A percentile compares a stretch with the other conserved stretches of the same genome.
Evolutionary conservation across 2,797 vertebrate species (phyloP).

Genomic region (Heteromormyrus szaboi): DNA sequence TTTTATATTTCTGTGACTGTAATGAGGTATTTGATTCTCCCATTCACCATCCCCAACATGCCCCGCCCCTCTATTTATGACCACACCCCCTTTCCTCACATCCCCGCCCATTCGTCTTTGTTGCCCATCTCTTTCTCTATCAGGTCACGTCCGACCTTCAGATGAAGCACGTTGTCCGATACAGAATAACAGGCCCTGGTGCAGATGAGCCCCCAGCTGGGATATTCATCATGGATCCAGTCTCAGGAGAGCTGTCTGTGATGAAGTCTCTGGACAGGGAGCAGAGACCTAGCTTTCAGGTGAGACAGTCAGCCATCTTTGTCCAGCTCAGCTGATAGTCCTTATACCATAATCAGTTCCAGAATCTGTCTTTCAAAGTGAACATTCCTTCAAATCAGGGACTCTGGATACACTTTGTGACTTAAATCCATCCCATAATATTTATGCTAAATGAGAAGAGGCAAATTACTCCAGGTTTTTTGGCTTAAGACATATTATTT

Average conservation of each 20-base stretch:
- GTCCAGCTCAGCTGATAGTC: neutral
- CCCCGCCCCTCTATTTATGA: neutral
- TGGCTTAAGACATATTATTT: neutral
- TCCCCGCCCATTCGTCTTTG: neutral
- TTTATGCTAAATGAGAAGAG: neutral
- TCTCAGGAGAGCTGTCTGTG: conserved; percentile 88
- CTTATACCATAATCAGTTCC: neutral
- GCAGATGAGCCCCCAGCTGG: conserved; percentile 92
- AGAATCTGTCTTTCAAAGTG: neutral
- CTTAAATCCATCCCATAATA: conserved; percentile 29
- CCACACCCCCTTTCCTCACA: neutral
- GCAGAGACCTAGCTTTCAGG: conserved; percentile 84
- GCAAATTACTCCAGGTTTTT: neutral
- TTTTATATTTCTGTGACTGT: neutral
- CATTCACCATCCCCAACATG: neutral
- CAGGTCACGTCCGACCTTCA: conserved; percentile 93
- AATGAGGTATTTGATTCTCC: neutral
- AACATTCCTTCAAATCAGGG: conserved; percentile 37
- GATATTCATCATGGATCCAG: conserved; percentile 93
- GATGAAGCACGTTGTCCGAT: conserved; percentile 84
- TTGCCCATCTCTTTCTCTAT: conserved; percentile 21
- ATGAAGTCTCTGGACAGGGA: conserved; percentile 93
- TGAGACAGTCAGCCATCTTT: conserved; percentile 52
- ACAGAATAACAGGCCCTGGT: conserved; percentile 92
- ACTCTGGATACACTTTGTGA: conserved; percentile 41